Conservation (phyloP, 2,797 vertebrate genomes). For the Helarctos malayanus region DNA sequence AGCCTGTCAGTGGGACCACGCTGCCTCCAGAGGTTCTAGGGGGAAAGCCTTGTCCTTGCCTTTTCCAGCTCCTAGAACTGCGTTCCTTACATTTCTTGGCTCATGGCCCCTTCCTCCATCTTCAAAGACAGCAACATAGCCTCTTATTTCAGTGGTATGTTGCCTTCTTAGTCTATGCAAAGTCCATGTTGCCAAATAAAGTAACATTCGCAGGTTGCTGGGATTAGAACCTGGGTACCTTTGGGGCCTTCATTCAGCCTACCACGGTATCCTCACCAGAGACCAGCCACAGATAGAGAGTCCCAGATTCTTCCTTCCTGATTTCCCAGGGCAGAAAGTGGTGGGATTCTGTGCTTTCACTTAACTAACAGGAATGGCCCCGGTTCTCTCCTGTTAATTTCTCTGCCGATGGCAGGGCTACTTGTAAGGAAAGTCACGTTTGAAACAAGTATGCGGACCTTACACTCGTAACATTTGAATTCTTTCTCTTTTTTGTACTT, state of each 20-base stretch:
- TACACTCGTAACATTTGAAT: neutral
- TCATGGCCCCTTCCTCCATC: accelerated
- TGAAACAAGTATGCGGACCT: neutral
- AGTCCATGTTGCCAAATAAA: neutral
- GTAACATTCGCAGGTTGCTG: neutral
- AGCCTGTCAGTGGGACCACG: neutral
- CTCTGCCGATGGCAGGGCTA: neutral
- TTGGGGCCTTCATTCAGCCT: neutral
- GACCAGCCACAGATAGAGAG: neutral
- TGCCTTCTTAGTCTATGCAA: neutral
- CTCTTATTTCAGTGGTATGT: neutral
- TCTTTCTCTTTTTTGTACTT: neutral
- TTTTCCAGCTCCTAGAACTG: neutral
- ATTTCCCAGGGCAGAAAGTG: neutral
- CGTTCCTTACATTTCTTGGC: too few relatives aligned
- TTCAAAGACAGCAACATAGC: neutral
- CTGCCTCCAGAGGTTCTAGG: neutral
- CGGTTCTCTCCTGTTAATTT: neutral
- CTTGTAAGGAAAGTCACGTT: neutral
- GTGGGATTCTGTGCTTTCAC: neutral
- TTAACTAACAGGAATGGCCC: neutral
- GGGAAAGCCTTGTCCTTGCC: neutral
- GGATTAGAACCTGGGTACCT: neutral
- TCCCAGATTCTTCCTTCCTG: neutral
- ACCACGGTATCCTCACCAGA: neutral